Evolutionary conservation across 2,113 vertebrate species (phyloP).

Genomic region (Semnornis frantzii): DNA sequence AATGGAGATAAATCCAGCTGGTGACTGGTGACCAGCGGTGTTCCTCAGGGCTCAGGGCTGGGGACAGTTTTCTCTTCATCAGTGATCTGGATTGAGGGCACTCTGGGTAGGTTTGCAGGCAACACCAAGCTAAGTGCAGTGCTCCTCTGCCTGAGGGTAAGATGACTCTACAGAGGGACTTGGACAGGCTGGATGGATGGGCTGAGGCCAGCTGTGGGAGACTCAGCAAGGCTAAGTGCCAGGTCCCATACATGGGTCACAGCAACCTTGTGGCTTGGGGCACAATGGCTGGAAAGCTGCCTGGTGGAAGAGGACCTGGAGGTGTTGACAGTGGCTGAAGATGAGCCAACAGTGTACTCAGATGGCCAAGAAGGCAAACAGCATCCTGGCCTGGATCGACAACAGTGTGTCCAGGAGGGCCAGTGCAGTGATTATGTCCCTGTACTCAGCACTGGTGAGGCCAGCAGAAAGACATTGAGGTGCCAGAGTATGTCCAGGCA

Average conservation of each 20-base stretch:
- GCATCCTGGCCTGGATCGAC: too few species aligned
- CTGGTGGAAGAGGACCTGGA: too few species aligned
- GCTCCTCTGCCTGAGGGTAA: neutral
- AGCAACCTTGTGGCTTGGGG: neutral
- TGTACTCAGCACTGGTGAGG: too few species aligned
- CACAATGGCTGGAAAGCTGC: too few species aligned
- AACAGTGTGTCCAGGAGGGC: too few species aligned
- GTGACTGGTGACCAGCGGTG: neutral
- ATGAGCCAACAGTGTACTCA: too few species aligned
- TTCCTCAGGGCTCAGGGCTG: rapidly evolving
- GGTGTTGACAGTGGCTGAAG: too few species aligned
- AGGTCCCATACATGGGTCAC: neutral
- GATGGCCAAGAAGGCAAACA: too few species aligned
- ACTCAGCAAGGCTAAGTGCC: neutral
- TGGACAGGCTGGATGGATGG: rapidly evolving
- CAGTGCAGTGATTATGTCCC: too few species aligned
- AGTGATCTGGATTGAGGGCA: rapidly evolving
- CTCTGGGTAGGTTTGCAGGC: neutral
- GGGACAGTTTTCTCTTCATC: neutral
- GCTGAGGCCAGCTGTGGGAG: rapidly evolving
- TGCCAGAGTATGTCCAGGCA: too few species aligned
- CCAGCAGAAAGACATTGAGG: too few species aligned
- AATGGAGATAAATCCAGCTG: neutral
- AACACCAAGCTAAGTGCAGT: rapidly evolving
- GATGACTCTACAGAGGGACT: neutral